A percentile compares a stretch with the other conserved stretches of the same genome.
These are phyloP conservation scores for Microctenopoma steveboyesi DNA, from an alignment of 2,797 vertebrate genomes.

Conservation along the genomic window DNA sequence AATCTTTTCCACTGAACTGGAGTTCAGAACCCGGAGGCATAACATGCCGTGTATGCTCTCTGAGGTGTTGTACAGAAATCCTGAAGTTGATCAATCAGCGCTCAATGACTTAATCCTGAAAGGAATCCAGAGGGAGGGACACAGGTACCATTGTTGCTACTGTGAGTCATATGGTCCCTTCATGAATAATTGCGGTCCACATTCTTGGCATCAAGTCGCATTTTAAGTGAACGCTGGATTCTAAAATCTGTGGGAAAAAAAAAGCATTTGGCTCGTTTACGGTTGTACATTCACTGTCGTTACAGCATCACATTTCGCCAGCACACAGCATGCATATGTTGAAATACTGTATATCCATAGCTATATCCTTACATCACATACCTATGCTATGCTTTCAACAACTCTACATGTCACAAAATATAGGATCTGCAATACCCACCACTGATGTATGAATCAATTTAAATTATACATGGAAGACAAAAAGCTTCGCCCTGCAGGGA, in stretches of 20 bases:
- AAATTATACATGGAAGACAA: background rate
- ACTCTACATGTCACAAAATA: background rate
- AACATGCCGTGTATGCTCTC: conserved; percentile 3
- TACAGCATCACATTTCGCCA: background rate
- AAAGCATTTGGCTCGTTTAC: background rate
- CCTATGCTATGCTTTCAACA: no score
- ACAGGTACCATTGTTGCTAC: conserved; percentile 3
- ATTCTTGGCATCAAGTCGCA: conserved; percentile 31
- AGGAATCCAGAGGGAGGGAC: conserved; percentile 8
- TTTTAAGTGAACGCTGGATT: conserved; percentile 31
- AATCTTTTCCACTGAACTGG: conserved; percentile 9
- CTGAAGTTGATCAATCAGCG: conserved; percentile 30
- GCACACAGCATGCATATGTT: background rate
- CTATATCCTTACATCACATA: no score
- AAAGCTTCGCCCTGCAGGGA: conserved; percentile 26
- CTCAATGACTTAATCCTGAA: conserved; percentile 2
- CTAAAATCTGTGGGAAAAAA: conserved; percentile 1
- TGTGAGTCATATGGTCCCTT: conserved; percentile 30
- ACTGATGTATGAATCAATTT: background rate
- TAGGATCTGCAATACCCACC: background rate
- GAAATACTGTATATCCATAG: background rate
- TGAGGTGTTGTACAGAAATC: background rate
- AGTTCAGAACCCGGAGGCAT: conserved; percentile 1
- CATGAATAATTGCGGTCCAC: conserved; percentile 25
- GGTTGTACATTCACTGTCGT: background rate